Conservation (phyloP, 2,888 invertebrate genomes). For the Orthosia gracilis region DNA sequence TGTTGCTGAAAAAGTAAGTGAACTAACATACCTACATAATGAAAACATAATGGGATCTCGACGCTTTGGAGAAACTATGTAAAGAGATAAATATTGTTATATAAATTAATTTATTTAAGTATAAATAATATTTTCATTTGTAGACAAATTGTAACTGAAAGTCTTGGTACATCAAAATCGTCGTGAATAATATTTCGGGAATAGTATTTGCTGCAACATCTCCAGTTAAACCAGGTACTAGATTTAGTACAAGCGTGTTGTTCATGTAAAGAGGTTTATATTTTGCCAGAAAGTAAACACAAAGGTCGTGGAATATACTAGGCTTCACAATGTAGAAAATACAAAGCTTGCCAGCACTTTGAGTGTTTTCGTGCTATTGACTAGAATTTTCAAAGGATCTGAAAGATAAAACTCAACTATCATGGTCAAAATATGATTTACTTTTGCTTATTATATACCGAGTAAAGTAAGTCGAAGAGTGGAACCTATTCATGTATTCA, state of each 20-base stretch:
- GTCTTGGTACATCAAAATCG: too few relatives aligned
- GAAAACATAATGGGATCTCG: too few relatives aligned
- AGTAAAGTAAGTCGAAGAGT: not conserved
- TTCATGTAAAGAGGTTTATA: not conserved
- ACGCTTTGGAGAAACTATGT: too few relatives aligned
- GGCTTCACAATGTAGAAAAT: not conserved
- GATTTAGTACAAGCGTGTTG: not conserved
- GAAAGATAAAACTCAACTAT: constrained; percentile 2
- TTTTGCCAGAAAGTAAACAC: constrained; percentile 7
- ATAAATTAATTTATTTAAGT: too few relatives aligned
- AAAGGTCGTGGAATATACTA: constrained; percentile 3
- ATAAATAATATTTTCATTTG: too few relatives aligned
- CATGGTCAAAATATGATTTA: constrained; percentile 12
- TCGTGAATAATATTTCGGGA: too few relatives aligned
- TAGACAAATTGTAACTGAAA: too few relatives aligned
- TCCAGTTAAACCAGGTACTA: not conserved
- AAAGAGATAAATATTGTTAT: too few relatives aligned
- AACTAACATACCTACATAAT: too few relatives aligned
- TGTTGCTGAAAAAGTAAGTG: not conserved
- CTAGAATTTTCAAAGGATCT: constrained; percentile 14
- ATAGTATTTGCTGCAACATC: too few relatives aligned
- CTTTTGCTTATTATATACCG: not conserved
- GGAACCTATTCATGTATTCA: not conserved
- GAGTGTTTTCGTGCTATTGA: constrained; percentile 23
- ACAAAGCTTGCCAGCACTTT: constrained; percentile 23